A percentile compares a stretch with the other conserved stretches of the same genome.
These are phyloP conservation scores for Desoria tigrina DNA, from an alignment of 2,888 invertebrate species.

Conservation along the genomic window DNA sequence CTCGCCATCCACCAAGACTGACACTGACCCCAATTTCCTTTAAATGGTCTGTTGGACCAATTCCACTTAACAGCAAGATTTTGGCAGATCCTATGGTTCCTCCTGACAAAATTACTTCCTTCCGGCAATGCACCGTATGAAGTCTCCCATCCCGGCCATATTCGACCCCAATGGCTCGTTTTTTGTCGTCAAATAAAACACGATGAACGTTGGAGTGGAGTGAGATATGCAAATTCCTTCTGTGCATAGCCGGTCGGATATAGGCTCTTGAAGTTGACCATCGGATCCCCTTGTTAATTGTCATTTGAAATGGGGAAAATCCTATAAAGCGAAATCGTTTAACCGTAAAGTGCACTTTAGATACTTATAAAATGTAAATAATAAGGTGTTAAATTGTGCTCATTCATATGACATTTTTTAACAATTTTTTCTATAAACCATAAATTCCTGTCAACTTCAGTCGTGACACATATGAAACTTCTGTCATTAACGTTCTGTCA, in stretches of 20 bases:
- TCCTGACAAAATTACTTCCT: slow-evolving; percentile 44
- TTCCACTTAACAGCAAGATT: slow-evolving; percentile 47
- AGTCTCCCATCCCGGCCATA: slow-evolving; percentile 32
- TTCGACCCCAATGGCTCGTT: slow-evolving; percentile 44
- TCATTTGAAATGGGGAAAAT: slow-evolving; percentile 49
- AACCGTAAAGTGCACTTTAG: too few species aligned
- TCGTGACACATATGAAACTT: too few species aligned
- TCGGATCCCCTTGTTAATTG: slow-evolving; percentile 44
- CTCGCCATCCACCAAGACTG: too few species aligned
- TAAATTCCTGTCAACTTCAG: too few species aligned
- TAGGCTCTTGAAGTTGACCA: slow-evolving; percentile 47
- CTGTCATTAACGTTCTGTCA: too few species aligned
- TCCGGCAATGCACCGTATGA: slow-evolving; percentile 38
- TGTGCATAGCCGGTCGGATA: slow-evolving; percentile 35
- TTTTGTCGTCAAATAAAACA: slow-evolving; percentile 41
- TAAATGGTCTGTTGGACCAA: slow-evolving; percentile 46
- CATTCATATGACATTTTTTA: too few species aligned
- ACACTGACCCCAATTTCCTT: slow-evolving; percentile 37
- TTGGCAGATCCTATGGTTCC: slow-evolving; percentile 43
- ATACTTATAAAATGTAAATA: too few species aligned
- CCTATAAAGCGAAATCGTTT: slow-evolving; percentile 32
- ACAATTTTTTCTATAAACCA: too few species aligned
- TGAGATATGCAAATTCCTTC: slow-evolving; percentile 41
- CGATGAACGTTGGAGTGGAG: slow-evolving; percentile 41
- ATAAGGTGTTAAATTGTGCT: too few species aligned